phyloP scores from a whole-genome alignment of 2,113 vertebrate species.

The Tricholaema leucomelas region DNA sequence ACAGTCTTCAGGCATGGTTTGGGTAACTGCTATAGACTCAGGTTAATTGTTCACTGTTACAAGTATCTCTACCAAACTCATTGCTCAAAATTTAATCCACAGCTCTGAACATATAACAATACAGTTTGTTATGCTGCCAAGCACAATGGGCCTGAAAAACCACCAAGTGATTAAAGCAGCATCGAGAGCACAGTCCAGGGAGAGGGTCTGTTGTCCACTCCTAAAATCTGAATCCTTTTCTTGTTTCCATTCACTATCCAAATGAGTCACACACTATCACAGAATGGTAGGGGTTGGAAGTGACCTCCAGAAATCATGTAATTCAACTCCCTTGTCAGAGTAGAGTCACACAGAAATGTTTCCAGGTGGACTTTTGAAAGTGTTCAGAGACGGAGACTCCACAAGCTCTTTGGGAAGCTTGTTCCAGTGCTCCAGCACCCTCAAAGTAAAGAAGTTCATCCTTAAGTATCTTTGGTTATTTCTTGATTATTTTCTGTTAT shows the following conservation, averaged over 20 bases:
- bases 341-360: too few species aligned
- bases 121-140: neutral
- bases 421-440: too few species aligned
- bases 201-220: neutral
- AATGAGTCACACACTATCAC: neutral
- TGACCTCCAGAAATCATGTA: too few species aligned
- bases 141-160: neutral
- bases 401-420: too few species aligned
- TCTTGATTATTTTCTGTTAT: neutral
- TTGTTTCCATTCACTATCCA: neutral
- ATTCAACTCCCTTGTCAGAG: too few species aligned
- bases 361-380: too few species aligned
- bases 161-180: neutral
- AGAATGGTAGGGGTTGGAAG: too few species aligned
- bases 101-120: neutral
- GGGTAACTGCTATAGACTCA: neutral
- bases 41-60: neutral
- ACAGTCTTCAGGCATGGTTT: neutral
- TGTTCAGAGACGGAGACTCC: too few species aligned
- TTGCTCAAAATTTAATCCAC: neutral
- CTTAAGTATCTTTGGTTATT: neutral
- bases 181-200: neutral
- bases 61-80: neutral
- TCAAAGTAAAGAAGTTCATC: too few species aligned
- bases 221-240: neutral